phyloP scores from a whole-genome alignment of 1,140 invertebrate genomes.

The Mactra quadrangularis region DNA sequence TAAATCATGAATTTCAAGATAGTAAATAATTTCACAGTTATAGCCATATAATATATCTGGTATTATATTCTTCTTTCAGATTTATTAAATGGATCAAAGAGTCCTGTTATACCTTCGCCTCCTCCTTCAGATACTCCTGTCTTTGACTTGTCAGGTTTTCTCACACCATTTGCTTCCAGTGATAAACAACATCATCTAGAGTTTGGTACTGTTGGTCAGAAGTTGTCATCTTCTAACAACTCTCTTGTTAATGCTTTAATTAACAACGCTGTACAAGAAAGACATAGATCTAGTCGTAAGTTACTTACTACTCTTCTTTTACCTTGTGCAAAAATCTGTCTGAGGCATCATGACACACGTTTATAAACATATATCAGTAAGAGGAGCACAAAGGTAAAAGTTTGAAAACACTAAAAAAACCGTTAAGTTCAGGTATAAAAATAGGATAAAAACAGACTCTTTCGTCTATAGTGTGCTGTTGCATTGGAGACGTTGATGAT shows the following conservation, averaged over 20 bases:
- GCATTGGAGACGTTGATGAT: too few relatives aligned
- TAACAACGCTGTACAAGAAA: slow-evolving; percentile 55
- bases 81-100: slow-evolving; percentile 75
- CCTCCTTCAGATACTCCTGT: slow-evolving; percentile 61
- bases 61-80: slow-evolving; percentile 64
- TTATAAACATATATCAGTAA: too few relatives aligned
- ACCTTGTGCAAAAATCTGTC: too few relatives aligned
- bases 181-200: slow-evolving; percentile 66
- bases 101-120: slow-evolving; percentile 75
- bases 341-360: too few relatives aligned
- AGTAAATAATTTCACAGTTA: too few relatives aligned
- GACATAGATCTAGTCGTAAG: slow-evolving; percentile 57
- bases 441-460: too few relatives aligned
- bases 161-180: slow-evolving; percentile 59
- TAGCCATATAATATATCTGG: too few relatives aligned
- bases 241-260: slow-evolving; percentile 63
- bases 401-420: too few relatives aligned
- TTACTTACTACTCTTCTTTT: background rate
- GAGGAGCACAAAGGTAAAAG: too few relatives aligned
- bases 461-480: too few relatives aligned
- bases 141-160: slow-evolving; percentile 65
- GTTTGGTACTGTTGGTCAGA: slow-evolving; percentile 64
- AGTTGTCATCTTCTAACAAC: slow-evolving; percentile 25
- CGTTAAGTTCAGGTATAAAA: too few relatives aligned
- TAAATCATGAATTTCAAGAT: too few relatives aligned